These are phyloP conservation scores for Danio aesculapii DNA, from an alignment of 2,797 vertebrate species.

Conservation along the genomic window DNA sequence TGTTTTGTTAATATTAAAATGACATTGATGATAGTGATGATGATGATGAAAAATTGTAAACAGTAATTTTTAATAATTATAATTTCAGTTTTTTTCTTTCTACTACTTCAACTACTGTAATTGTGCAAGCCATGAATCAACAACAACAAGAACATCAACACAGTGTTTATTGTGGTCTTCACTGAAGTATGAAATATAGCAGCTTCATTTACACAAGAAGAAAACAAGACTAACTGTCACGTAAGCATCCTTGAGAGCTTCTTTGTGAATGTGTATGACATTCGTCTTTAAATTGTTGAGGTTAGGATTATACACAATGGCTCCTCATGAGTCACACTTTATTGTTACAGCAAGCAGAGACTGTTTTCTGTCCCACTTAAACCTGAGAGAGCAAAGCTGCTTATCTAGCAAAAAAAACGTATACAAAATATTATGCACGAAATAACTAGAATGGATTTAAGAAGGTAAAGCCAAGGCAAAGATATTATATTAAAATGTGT, in stretches of 20 bases:
- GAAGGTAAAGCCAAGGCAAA: conserved; percentile 29
- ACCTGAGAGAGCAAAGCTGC: conserved; percentile 49
- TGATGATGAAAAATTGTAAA: too few species aligned
- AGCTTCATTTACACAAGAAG: neutral
- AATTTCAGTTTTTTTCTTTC: too few species aligned
- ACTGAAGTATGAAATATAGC: neutral
- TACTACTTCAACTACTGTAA: too few species aligned
- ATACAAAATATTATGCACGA: conserved; percentile 35
- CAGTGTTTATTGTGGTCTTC: too few species aligned
- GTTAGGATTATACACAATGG: conserved; percentile 5
- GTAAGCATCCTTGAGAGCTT: neutral
- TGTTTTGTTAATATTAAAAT: too few species aligned
- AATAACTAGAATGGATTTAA: conserved; percentile 47
- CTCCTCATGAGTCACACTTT: neutral
- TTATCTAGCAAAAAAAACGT: conserved; percentile 44
- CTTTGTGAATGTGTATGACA: conserved; percentile 7
- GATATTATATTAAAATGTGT: conserved; percentile 29
- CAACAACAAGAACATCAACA: too few species aligned
- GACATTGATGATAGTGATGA: too few species aligned
- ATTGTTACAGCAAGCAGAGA: conserved; percentile 36
- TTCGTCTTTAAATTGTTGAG: conserved; percentile 4
- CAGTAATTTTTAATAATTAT: too few species aligned
- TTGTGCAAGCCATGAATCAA: too few species aligned
- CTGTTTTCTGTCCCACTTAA: conserved; percentile 44
- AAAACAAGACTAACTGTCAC: neutral